Evolutionary conservation across 2,888 invertebrate genomes (phyloP), one percentile per base, ranked within the genome.

Genomic region (Oasisia sp.): DNA sequence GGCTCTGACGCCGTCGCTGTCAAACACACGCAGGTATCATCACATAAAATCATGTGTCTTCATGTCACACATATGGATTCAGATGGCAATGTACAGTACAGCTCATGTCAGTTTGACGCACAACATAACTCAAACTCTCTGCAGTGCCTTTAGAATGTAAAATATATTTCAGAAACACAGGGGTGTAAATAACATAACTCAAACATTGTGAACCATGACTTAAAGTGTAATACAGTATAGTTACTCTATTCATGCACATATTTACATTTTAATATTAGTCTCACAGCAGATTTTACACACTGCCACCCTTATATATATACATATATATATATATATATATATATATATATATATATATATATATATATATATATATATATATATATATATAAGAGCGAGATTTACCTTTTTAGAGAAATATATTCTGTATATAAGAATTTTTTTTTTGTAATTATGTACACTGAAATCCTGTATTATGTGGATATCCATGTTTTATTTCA

Each of bases 1-100:
- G 74, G 74, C 74, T 74, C 74, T 27, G 74, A 74, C 7, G 74
- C 74, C 14, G 74, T 74, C 74, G 74, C 74, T 74, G 74, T 19
- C 74, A 14, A 74, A 74, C n/a, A 74, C n/a, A 56, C 11, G 19
- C 14, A 74, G 27, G 27, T n/a, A 74, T 74, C 74, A 74, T 74
- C 5, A 74, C 74, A 74, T 27, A 38, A 38, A 38, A 32, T 44
- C 89, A 92, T 92, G 7, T 92, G 92, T 11, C 45, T 45, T 45
- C 45, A 45, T 7, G 11, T 45, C 45, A 45, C 45, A 45, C 45
- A 45, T 11, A 45, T 45, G 4, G 4, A 45, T 45, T 45, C 9
- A 45, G 50, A 50, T 50, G 4, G 0, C 7, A 4, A 50, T 7
- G 8, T 50, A 11, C 50, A 7, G 50, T 50, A 50, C 8, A 8